phyloP scores from a whole-genome alignment of 2,888 invertebrate genomes.

The Parnassius mnemosyne region DNA sequence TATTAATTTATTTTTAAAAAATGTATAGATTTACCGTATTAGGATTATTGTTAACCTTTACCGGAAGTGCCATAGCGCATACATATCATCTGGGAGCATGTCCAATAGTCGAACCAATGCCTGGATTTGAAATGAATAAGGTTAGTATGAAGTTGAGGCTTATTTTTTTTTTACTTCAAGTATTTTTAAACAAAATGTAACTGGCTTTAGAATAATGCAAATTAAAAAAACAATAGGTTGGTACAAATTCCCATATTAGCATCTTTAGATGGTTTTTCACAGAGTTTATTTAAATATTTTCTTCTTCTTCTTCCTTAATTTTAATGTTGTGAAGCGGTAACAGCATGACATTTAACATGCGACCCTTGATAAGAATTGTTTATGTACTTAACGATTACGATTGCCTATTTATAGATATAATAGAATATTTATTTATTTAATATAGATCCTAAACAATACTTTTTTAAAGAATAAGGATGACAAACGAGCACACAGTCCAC shows the following conservation, averaged over 20 bases:
- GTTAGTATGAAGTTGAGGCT: constrained; percentile 64
- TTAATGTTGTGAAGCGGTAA: too few relatives aligned
- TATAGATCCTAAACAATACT: too few relatives aligned
- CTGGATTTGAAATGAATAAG: constrained; percentile 86
- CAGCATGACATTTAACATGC: neutral
- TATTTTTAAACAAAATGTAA: neutral
- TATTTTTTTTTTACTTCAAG: too few relatives aligned
- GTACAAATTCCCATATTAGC: neutral
- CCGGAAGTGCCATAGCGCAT: constrained; percentile 71
- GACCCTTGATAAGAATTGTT: constrained; percentile 18
- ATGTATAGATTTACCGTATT: constrained; percentile 45
- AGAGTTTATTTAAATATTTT: too few relatives aligned
- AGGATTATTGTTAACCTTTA: constrained; percentile 48
- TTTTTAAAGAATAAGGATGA: too few relatives aligned
- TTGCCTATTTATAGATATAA: neutral
- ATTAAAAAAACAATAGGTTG: too few relatives aligned
- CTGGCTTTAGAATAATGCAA: too few relatives aligned
- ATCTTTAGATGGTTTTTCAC: neutral
- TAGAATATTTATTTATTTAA: too few relatives aligned
- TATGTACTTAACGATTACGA: neutral
- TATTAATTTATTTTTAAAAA: constrained; percentile 28
- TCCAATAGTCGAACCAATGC: constrained; percentile 86
- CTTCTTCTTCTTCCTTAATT: too few relatives aligned
- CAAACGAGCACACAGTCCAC: too few relatives aligned
- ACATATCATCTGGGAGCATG: constrained; percentile 88